Base-by-base conservation (phyloP, 2,113 vertebrate genomes). In the Petaurus breviceps region DNA sequence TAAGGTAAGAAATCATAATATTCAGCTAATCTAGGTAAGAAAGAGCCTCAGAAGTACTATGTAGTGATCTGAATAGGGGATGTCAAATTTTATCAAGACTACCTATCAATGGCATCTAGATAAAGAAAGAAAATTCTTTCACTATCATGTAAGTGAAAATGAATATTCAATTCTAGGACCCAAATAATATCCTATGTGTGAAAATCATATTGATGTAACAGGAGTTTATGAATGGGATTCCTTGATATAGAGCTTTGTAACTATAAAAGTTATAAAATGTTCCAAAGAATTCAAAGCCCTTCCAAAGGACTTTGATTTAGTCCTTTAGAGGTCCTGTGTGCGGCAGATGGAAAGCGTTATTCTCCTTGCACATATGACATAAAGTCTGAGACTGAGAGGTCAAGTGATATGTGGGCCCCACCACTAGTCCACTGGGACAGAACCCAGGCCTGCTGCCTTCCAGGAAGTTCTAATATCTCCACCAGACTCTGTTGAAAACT, bases 141-240 rank as follows among this genome's bases (percentile, higher is more conserved):
- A 54, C 93, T 96, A 96, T 97, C 97, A 97, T 95, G 97, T 97
- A 96, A 97, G 95, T 97, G 68, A 96, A 96, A 97, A 94, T 91
- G 51, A 96, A 22, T 52, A 8, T 50, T 96, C 43, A 19, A 24
- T 91, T 77, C 91, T 90, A 96, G 90, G 16, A n/a, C 68, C 91
- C 89, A 46, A 43, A 51, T 46, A 52, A 96, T 90, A 61, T 94
- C 61, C 52, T 93, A 26, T 43, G 52, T 31, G 12, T 8, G 92
- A 96, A 96, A 24, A 28, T 26, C 43, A 51, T 92, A 93, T 47
- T 92, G 68, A 97, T 95, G 97, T 95, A 93, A 96, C 51, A 49
- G 47, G 91, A 94, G 97, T 89, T 90, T 92, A 53, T 28, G 93
- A 94, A 77, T 0, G 0, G 52, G 6, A 7, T 46, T 51, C 90